phyloP scores from a whole-genome alignment of 1,140 invertebrate genomes.

The Aleiodes sp. region DNA sequence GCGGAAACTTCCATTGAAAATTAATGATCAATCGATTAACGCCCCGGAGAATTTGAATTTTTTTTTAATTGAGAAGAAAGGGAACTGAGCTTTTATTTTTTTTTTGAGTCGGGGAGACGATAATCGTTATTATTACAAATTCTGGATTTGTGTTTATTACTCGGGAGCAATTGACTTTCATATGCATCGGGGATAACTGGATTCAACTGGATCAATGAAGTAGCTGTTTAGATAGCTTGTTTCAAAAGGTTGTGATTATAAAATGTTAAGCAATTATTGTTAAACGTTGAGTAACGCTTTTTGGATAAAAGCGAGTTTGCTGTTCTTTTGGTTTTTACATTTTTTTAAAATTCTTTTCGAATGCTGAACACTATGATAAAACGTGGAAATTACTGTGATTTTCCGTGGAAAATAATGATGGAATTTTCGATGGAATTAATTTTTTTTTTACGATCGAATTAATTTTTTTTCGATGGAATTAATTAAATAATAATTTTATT shows the following conservation, averaged over 20 bases:
- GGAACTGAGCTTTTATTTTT: not conserved
- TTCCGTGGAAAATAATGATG: too few species aligned
- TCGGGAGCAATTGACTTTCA: not conserved
- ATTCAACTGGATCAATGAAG: not conserved
- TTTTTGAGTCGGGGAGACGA: not conserved
- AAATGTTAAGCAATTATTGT: not conserved
- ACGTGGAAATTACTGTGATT: too few species aligned
- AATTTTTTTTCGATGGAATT: too few species aligned
- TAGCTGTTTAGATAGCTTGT: not conserved
- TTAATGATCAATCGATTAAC: too few species aligned
- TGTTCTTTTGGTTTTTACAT: too few species aligned
- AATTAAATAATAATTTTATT: too few species aligned
- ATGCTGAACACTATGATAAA: too few species aligned
- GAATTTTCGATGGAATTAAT: too few species aligned
- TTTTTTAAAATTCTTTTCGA: too few species aligned
- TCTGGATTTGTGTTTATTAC: not conserved
- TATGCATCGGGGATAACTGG: not conserved
- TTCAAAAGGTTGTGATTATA: not conserved
- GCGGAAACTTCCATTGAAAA: too few species aligned
- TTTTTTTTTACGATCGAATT: too few species aligned
- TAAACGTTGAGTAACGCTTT: not conserved
- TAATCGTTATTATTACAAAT: conserved; percentile 3
- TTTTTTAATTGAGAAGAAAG: not conserved
- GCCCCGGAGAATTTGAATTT: too few species aligned
- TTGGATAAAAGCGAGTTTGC: not conserved